Conservation (phyloP, 2,113 vertebrate genomes). For the Eurypyga helias region DNA sequence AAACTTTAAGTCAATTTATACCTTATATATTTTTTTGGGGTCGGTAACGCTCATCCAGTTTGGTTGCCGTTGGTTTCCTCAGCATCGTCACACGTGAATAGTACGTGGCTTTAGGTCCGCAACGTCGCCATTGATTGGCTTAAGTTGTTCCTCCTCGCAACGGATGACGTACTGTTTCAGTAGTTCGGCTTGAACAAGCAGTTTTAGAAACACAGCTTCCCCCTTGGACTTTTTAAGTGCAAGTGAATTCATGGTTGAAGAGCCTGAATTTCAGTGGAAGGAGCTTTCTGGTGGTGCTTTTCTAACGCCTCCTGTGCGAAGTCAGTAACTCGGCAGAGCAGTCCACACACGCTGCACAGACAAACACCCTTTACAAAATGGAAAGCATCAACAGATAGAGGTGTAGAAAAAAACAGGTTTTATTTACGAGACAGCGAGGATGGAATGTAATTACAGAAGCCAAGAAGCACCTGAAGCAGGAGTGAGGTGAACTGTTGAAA, state of each 20-base stretch:
- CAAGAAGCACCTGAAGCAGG: slow-evolving; percentile 10
- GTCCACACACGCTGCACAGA: not conserved
- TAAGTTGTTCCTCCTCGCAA: not conserved
- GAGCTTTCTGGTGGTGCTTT: not conserved
- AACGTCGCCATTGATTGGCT: not conserved
- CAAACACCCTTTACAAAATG: not conserved
- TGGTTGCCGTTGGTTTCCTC: not conserved
- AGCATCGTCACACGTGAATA: not conserved
- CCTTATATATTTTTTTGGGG: not conserved
- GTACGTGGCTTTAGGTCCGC: not conserved
- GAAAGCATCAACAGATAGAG: not conserved
- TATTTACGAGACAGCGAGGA: slow-evolving; percentile 48
- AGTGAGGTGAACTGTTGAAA: not conserved
- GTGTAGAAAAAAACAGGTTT: slow-evolving; percentile 32
- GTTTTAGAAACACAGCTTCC: not conserved
- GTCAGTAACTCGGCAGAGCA: not conserved
- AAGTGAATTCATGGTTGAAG: not conserved
- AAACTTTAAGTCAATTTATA: not conserved
- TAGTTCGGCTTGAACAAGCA: not conserved
- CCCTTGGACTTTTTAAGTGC: not conserved
- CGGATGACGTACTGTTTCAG: not conserved
- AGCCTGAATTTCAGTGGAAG: not conserved
- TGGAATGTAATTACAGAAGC: slow-evolving; percentile 51
- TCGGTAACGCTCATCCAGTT: not conserved
- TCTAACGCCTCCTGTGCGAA: not conserved